phyloP scores from a whole-genome alignment of 2,113 vertebrate species.

The Dasypus novemcinctus region DNA sequence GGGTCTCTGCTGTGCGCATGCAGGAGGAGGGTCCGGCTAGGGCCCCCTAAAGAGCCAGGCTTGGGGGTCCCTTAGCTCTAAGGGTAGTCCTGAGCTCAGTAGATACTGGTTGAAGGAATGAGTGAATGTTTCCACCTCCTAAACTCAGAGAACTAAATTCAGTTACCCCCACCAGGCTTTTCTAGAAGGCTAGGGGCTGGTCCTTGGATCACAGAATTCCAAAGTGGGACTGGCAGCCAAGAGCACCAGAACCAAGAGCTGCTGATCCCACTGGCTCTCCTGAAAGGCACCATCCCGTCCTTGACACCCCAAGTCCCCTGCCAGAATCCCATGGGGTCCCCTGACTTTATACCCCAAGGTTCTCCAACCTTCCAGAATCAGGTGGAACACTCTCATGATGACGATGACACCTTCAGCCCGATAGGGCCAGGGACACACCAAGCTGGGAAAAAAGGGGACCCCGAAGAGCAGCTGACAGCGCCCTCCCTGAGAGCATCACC shows the following conservation, averaged over 20 bases:
- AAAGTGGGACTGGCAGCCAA: no score
- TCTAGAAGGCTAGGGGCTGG: neutral
- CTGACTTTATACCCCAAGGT: neutral
- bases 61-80: neutral
- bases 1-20: no score
- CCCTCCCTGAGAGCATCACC: neutral
- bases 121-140: neutral
- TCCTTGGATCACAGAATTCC: neutral
- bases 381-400: neutral
- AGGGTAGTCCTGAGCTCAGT: neutral
- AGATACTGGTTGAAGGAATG: neutral
- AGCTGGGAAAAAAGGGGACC: neutral
- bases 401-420: neutral
- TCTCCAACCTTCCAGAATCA: neutral
- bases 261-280: neutral
- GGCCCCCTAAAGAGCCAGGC: neutral
- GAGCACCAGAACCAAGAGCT: neutral
- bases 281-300: neutral
- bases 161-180: neutral
- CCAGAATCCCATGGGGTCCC: neutral
- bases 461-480: neutral
- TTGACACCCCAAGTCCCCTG: neutral
- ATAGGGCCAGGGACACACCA: accelerated
- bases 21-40: accelerated
- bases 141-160: neutral